Percentiles rank a stretch among this genome's conserved stretches.
Evolutionary conservation across 2,888 invertebrate species (phyloP).

Genomic region (Venusia cambrica): DNA sequence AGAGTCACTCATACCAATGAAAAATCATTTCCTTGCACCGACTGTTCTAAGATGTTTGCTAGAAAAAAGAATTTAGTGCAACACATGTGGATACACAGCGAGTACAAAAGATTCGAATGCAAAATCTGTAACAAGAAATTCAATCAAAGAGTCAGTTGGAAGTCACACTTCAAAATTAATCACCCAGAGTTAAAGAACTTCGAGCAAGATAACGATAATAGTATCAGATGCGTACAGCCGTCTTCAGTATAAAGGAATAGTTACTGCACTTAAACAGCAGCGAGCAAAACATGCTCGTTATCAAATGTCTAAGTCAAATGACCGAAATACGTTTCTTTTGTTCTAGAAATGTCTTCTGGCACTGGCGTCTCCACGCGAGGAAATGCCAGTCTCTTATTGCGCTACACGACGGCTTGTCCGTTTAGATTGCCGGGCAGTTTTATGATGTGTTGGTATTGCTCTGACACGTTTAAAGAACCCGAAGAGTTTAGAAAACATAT

Average conservation of each 20-base stretch:
- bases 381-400: conserved; percentile 42
- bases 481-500: conserved; percentile 41
- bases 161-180: conserved; percentile 64
- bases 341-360: conserved; percentile 42
- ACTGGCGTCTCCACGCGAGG: conserved; percentile 35
- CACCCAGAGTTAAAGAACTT: conserved; percentile 57
- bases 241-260: too few species aligned
- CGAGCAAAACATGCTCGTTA: too few species aligned
- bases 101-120: conserved; percentile 63
- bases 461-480: conserved; percentile 38
- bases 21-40: conserved; percentile 69
- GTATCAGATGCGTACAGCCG: too few species aligned
- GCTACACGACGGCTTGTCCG: conserved; percentile 45
- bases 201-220: conserved; percentile 49
- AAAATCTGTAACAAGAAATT: conserved; percentile 64
- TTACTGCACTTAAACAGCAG: too few species aligned
- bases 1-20: conserved; percentile 77
- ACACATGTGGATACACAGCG: conserved; percentile 72
- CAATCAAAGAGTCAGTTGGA: conserved; percentile 70
- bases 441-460: conserved; percentile 40
- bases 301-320: too few species aligned
- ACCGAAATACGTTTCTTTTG: conserved; percentile 41
- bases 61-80: conserved; percentile 63
- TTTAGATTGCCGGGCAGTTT: conserved; percentile 40
- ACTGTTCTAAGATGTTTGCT: conserved; percentile 68